phyloP scores from a whole-genome alignment of 2,797 vertebrate genomes.

The Anguilla marmorata region DNA sequence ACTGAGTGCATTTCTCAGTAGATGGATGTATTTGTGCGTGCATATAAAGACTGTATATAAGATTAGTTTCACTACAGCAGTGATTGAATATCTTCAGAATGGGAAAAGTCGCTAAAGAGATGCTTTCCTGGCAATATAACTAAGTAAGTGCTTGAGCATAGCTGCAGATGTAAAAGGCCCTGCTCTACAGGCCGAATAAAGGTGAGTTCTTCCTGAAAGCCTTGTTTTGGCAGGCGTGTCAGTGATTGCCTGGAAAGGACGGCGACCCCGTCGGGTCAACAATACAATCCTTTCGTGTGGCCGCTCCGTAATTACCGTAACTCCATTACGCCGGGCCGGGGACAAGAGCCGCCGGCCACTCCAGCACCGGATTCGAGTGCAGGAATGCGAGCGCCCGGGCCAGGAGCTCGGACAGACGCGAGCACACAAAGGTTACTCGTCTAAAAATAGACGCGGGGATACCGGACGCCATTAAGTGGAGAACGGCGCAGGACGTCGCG shows the following conservation, averaged over 20 bases:
- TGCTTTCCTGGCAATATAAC: neutral
- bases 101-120: neutral
- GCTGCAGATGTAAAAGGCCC: slow-evolving; percentile 38
- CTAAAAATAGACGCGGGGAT: slow-evolving; percentile 66
- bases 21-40: neutral
- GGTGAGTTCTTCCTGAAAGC: slow-evolving; percentile 46
- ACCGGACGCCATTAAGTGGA: slow-evolving; percentile 45
- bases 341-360: slow-evolving; percentile 45
- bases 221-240: slow-evolving; percentile 44
- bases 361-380: neutral
- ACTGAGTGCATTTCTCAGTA: neutral
- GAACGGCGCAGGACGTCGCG: slow-evolving; percentile 26
- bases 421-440: slow-evolving; percentile 65
- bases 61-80: neutral
- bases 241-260: slow-evolving; percentile 52
- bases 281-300: slow-evolving; percentile 58
- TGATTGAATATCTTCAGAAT: neutral
- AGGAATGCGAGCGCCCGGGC: slow-evolving; percentile 23
- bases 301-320: slow-evolving; percentile 60
- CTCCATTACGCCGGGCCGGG: slow-evolving; percentile 49
- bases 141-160: neutral
- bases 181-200: slow-evolving; percentile 44
- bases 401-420: slow-evolving; percentile 61
- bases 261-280: slow-evolving; percentile 59
- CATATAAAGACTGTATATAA: neutral